Conservation (phyloP, 2,888 invertebrate genomes). For the Drosophila subquinaria region DNA sequence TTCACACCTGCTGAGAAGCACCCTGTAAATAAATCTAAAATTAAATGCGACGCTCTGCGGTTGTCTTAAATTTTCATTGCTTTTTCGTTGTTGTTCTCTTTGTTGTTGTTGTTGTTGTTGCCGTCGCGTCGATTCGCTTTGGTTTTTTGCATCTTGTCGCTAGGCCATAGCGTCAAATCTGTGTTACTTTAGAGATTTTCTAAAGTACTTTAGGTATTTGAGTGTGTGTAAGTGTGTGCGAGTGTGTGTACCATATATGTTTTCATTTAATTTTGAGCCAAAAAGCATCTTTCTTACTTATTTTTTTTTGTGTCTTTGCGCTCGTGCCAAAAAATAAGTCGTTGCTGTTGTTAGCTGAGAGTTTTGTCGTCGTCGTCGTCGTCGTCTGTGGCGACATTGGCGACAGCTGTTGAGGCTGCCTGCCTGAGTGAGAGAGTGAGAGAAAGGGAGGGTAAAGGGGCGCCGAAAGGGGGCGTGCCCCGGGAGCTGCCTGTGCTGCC, state of each 20-base stretch:
- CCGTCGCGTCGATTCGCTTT: conserved; percentile 19
- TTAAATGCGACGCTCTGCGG: conserved; percentile 66
- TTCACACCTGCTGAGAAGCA: conserved; percentile 36
- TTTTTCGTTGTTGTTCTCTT: neutral
- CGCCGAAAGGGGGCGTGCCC: conserved; percentile 26
- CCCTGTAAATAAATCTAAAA: conserved; percentile 77
- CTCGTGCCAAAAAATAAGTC: conserved; percentile 63
- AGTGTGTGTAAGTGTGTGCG: conserved; percentile 23
- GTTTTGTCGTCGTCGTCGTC: conserved; percentile 41
- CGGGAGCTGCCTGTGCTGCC: conserved; percentile 23
- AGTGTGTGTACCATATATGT: conserved; percentile 54
- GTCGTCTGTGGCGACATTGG: conserved; percentile 49
- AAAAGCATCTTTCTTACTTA: conserved; percentile 47
- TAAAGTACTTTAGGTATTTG: conserved; percentile 54
- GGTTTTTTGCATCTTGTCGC: conserved; percentile 44
- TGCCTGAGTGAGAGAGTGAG: neutral
- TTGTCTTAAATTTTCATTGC: conserved; percentile 66
- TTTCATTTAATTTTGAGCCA: conserved; percentile 77
- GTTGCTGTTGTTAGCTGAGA: conserved; percentile 43
- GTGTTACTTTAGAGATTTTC: conserved; percentile 71
- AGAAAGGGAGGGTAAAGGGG: neutral
- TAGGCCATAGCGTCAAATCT: conserved; percentile 54
- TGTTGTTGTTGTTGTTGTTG: conserved; percentile 5
- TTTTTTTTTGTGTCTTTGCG: conserved; percentile 41
- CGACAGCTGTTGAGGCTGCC: conserved; percentile 63